phyloP scores from a whole-genome alignment of 35 echinoderm and acorn worm genomes.

The Heliocidaris tuberculata region DNA sequence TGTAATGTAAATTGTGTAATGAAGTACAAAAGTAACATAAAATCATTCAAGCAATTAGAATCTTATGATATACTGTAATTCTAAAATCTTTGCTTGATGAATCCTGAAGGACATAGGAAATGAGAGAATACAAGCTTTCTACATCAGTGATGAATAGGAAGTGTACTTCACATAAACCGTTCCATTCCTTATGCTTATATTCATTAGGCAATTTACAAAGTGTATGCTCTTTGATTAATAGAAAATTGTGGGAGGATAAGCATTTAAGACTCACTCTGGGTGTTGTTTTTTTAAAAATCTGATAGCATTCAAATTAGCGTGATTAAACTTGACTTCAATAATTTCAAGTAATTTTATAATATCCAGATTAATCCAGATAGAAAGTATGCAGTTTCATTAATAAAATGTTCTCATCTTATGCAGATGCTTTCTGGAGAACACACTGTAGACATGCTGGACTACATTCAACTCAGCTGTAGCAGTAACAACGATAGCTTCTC shows the following conservation, averaged over 20 bases:
- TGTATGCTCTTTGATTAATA: neutral
- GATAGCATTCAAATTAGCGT: neutral
- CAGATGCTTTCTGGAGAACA: neutral
- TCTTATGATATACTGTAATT: too few species aligned
- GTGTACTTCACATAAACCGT: too few species aligned
- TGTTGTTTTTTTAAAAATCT: neutral
- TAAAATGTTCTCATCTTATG: neutral
- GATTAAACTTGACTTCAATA: neutral
- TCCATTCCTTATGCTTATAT: too few species aligned
- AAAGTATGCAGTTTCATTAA: neutral
- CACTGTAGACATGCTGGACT: constrained; percentile 11
- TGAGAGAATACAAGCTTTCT: too few species aligned
- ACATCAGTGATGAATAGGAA: too few species aligned
- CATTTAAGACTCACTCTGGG: neutral
- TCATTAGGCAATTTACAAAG: too few species aligned
- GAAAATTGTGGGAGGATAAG: neutral
- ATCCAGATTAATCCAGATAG: neutral
- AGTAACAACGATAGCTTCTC: neutral
- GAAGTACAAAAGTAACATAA: too few species aligned
- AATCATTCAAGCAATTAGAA: too few species aligned
- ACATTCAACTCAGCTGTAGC: constrained; percentile 2
- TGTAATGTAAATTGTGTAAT: too few species aligned
- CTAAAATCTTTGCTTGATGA: too few species aligned
- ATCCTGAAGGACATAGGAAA: too few species aligned
- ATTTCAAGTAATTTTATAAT: neutral